These are phyloP conservation scores for Desoria tigrina DNA, from an alignment of 2,888 invertebrate genomes.

Conservation along the genomic window DNA sequence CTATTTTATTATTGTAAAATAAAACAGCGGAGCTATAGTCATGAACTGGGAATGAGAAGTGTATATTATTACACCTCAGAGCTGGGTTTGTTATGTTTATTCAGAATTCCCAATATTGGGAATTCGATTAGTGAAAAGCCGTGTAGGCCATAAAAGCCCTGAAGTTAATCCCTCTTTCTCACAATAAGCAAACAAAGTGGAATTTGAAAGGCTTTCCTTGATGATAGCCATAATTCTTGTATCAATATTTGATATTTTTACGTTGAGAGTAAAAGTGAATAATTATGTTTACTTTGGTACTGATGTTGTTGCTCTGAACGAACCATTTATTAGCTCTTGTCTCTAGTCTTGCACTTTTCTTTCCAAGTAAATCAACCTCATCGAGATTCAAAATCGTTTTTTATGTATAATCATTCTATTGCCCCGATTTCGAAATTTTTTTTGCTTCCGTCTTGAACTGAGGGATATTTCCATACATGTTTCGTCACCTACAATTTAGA, in stretches of 20 bases:
- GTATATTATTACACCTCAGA: constrained; percentile 9
- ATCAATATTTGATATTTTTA: constrained; percentile 31
- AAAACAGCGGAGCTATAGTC: too few species aligned
- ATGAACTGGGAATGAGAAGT: too few species aligned
- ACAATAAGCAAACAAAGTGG: constrained; percentile 22
- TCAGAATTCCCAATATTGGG: constrained; percentile 23
- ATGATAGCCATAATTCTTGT: constrained; percentile 25
- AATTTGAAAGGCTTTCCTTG: constrained; percentile 15
- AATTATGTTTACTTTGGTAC: constrained; percentile 28
- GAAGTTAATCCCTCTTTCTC: constrained; percentile 25
- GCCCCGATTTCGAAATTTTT: too few species aligned
- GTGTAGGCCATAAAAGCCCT: constrained; percentile 13
- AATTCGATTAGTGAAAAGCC: constrained; percentile 27
- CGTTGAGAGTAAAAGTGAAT: constrained; percentile 29
- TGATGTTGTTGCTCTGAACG: constrained; percentile 17
- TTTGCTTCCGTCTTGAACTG: too few species aligned
- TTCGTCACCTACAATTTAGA: too few species aligned
- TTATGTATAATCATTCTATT: too few species aligned
- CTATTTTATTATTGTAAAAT: too few species aligned
- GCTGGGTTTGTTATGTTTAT: constrained; percentile 15
- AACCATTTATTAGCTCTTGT: constrained; percentile 27
- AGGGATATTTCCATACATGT: too few species aligned
- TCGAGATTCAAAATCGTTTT: too few species aligned
- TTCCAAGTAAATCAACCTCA: too few species aligned
- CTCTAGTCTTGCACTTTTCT: constrained; percentile 7